Conservation (phyloP, 2,888 invertebrate genomes). For the Apamea anceps region DNA sequence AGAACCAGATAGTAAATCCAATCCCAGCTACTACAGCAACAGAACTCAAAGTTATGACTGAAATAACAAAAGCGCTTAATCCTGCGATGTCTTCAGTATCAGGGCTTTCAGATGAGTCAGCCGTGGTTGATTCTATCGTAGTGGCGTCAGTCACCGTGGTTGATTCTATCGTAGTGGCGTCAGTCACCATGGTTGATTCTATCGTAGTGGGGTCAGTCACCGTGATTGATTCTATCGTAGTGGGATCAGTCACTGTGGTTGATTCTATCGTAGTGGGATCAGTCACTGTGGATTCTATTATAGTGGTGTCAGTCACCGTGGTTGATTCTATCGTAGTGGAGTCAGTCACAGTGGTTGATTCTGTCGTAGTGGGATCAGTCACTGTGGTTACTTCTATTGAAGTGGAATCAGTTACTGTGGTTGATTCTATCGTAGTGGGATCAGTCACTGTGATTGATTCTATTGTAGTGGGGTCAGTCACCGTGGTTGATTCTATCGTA, state of each 20-base stretch:
- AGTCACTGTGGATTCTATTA: conserved; percentile 12
- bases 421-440: conserved; percentile 7
- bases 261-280: conserved; percentile 14
- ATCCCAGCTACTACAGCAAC: conserved; percentile 5
- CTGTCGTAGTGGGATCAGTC: neutral
- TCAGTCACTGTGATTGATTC: neutral
- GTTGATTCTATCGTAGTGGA: neutral
- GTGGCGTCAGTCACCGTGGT: neutral
- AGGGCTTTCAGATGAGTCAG: conserved; percentile 19
- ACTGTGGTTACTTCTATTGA: conserved; percentile 5
- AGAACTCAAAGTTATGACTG: conserved; percentile 45
- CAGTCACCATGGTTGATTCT: neutral
- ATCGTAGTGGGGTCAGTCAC: neutral
- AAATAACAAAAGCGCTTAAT: conserved; percentile 34
- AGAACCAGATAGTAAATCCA: conserved; percentile 43
- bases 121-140: conserved; percentile 20
- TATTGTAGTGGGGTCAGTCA: conserved; percentile 5
- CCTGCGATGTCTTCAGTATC: conserved; percentile 15
- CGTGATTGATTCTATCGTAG: neutral
- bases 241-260: neutral
- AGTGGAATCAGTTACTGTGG: neutral
- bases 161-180: conserved; percentile 6
- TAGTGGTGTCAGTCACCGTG: neutral
- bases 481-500: neutral
- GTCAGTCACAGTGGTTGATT: conserved; percentile 9